Evolutionary conservation across 2,797 vertebrate genomes (phyloP), one percentile per base, ranked within the genome.

Genomic region (Scolopax bukidnonensis): DNA sequence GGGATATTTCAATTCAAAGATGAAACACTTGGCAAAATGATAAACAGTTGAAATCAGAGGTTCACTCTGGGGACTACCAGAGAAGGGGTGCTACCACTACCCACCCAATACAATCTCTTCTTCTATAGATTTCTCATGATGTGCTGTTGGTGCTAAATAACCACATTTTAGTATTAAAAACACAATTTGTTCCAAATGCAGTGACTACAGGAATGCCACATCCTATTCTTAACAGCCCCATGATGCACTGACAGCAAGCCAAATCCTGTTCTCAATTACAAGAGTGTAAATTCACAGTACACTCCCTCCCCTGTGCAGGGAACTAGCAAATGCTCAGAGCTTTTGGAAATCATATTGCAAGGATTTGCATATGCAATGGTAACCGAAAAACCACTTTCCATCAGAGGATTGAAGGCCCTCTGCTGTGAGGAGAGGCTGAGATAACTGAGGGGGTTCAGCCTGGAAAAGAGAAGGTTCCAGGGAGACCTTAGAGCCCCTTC

Each of bases 181-280:
- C 59, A 79, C 47, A 16, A 82, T 63, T 87, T 59, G 33, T 84
- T 89, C 86, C 78, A 27, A 90, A 57, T 4, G 20, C 65, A 53
- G 76, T 33, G 76, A 84, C 89, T 63, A 3, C 45, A 8, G 73
- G 69, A 73, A 41, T 8, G 54, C 78, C 51, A n/a, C 94, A 76
- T 87, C 89, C 91, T 83, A 11, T 69, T 65, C 79, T 77, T 48
- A 83, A 67, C 54, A 61, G 7, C 48, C 54, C 50, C 43, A 4
- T 61, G 90, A 20, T 25, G 86, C 27, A 56, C 70, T 25, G 54
- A 38, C 61, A n/a, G 8, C 3, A 27, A 89, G 91, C 91, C 89
- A 51, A 82, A 70, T 18, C 41, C 91, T 82, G 94, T 18, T 96
- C 95, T 27, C 81, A 54, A 51, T 87, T 48, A 59, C 91, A n/a